Percentiles rank a stretch among this genome's conserved stretches.
These are phyloP conservation scores for Sarcophaga bullata DNA, from an alignment of 1,140 invertebrate genomes.

Conservation along the genomic window DNA sequence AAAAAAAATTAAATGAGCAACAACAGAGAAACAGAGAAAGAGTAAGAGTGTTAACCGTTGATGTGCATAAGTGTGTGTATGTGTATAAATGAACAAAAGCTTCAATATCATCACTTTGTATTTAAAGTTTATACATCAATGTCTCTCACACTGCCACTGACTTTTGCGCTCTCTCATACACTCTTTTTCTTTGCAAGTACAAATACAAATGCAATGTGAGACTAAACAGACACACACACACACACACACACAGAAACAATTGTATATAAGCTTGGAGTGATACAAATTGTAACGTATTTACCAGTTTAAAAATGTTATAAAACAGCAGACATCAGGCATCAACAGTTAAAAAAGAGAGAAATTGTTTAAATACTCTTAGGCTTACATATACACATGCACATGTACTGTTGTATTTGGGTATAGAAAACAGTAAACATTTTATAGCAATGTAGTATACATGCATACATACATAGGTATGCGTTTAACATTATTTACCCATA, in stretches of 20 bases:
- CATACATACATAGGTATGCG: background rate
- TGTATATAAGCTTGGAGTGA: background rate
- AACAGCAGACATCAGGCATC: slow-evolving; percentile 33
- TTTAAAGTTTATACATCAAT: background rate
- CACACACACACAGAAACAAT: background rate
- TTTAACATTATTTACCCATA: background rate
- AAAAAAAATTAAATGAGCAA: too few species aligned
- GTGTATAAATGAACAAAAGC: background rate
- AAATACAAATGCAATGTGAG: background rate
- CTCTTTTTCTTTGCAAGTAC: background rate
- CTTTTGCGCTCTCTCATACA: too few species aligned
- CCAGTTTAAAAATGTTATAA: slow-evolving; percentile 18
- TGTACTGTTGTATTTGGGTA: too few species aligned
- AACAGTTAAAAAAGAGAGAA: slow-evolving; percentile 22
- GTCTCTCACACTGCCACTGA: too few species aligned
- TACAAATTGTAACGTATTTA: slow-evolving; percentile 12
- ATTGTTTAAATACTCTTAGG: too few species aligned
- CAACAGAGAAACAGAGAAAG: too few species aligned
- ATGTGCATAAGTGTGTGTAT: too few species aligned
- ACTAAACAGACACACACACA: background rate
- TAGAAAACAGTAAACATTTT: background rate
- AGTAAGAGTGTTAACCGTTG: too few species aligned
- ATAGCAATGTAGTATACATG: background rate
- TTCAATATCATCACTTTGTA: slow-evolving; percentile 14
- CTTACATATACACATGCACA: too few species aligned